These are phyloP conservation scores for Eurystomus gularis DNA, from an alignment of 2,113 vertebrate species.

Conservation along the genomic window DNA sequence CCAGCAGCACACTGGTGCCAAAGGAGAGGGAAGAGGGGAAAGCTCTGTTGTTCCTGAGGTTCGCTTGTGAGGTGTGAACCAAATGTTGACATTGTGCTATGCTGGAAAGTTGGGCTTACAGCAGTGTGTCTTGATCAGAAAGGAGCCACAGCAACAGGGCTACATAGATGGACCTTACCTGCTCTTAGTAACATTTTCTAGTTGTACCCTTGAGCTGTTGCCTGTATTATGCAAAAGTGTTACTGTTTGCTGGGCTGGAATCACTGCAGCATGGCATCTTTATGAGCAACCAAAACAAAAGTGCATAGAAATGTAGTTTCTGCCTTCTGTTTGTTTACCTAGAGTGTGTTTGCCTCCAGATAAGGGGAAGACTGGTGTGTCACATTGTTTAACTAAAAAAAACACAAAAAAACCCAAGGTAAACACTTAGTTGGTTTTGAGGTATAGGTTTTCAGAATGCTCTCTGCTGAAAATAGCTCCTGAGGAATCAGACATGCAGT, in stretches of 20 bases:
- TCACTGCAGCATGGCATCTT: not conserved
- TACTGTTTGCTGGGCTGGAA: not conserved
- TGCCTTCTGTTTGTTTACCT: not conserved
- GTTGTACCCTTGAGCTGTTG: not conserved
- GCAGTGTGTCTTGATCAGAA: not conserved
- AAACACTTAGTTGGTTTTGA: not conserved
- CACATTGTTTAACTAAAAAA: not conserved
- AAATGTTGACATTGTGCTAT: not conserved
- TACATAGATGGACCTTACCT: not conserved
- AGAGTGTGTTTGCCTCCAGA: not conserved
- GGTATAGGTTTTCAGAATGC: not conserved
- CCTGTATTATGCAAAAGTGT: accelerated
- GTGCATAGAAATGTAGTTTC: not conserved
- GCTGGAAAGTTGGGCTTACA: not conserved
- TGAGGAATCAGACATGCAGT: not conserved
- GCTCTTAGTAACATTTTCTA: not conserved
- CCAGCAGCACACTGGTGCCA: not conserved
- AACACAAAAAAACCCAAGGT: too few species aligned
- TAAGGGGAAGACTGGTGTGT: not conserved
- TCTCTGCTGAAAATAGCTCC: not conserved
- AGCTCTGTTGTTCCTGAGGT: not conserved
- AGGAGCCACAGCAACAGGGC: not conserved
- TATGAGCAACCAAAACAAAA: not conserved
- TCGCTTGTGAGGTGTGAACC: not conserved
- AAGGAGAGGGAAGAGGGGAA: not conserved